phyloP scores from a whole-genome alignment of 1,140 invertebrate species.

The Agraylea sexmaculata region DNA sequence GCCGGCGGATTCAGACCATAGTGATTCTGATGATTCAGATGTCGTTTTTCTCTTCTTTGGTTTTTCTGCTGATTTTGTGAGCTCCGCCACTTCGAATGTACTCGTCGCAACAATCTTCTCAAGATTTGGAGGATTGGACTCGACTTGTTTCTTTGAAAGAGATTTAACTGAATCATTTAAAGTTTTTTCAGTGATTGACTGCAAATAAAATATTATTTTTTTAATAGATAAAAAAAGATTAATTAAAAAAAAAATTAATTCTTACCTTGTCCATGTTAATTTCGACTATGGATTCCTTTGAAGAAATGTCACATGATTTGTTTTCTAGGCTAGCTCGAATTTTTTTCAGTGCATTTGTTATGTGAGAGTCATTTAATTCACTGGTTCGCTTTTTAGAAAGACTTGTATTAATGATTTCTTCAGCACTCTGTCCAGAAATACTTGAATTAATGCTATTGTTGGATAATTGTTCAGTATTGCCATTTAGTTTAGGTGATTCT shows the following conservation, averaged over 20 bases:
- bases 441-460: too few species aligned
- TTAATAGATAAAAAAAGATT: background rate
- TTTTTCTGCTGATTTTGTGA: background rate
- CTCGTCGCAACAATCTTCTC: background rate
- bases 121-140: background rate
- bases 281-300: background rate
- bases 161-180: background rate
- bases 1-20: conserved; percentile 3
- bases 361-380: too few species aligned
- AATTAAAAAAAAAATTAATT: background rate
- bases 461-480: too few species aligned
- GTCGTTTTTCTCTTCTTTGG: too few species aligned
- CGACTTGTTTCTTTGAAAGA: background rate
- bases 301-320: background rate
- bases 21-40: too few species aligned
- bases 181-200: background rate
- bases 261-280: background rate
- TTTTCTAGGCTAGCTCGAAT: background rate
- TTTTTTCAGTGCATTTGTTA: conserved; percentile 3
- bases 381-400: too few species aligned
- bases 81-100: conserved; percentile 1
- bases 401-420: too few species aligned
- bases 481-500: too few species aligned
- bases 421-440: too few species aligned
- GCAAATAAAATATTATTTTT: background rate